Percentiles rank a stretch among this genome's conserved stretches.
Conservation (phyloP, 2,113 vertebrate species). For the Dendropsophus ebraccatus region DNA sequence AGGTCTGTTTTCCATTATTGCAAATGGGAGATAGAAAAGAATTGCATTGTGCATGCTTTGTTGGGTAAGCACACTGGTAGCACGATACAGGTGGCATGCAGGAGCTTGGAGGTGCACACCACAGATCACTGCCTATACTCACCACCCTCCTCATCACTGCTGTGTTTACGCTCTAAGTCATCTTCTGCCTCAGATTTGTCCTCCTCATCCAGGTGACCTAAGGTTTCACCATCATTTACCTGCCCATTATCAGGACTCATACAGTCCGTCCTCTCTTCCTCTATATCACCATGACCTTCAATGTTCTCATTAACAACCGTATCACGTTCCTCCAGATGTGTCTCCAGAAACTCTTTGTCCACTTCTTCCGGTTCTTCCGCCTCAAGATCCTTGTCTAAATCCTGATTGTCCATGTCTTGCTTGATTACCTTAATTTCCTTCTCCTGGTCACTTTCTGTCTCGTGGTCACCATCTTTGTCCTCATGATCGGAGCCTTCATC, state of each 20-base stretch:
- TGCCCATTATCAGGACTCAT: neutral
- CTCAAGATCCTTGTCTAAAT: neutral
- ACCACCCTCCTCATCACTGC: slow-evolving; percentile 69
- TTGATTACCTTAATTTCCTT: neutral
- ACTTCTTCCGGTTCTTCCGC: neutral
- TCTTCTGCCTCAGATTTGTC: neutral
- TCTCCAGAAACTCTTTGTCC: slow-evolving; percentile 42
- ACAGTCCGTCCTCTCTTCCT: neutral
- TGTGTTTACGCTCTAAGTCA: neutral
- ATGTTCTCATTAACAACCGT: neutral
- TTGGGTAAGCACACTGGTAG: slow-evolving; percentile 39
- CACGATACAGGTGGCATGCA: slow-evolving; percentile 35
- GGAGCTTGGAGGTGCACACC: neutral
- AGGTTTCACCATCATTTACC: neutral
- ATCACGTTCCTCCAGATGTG: neutral
- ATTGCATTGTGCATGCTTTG: neutral
- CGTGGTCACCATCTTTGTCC: slow-evolving; percentile 1
- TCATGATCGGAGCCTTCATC: slow-evolving; percentile 66
- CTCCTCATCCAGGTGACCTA: slow-evolving; percentile 54
- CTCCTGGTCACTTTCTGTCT: neutral
- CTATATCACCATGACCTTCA: neutral
- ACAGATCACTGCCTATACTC: slow-evolving; percentile 69
- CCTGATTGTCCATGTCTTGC: neutral
- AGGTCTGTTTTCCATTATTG: neutral
- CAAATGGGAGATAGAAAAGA: neutral